Base-by-base conservation (phyloP, 2,797 vertebrate genomes). In the Lepus townsendii region DNA sequence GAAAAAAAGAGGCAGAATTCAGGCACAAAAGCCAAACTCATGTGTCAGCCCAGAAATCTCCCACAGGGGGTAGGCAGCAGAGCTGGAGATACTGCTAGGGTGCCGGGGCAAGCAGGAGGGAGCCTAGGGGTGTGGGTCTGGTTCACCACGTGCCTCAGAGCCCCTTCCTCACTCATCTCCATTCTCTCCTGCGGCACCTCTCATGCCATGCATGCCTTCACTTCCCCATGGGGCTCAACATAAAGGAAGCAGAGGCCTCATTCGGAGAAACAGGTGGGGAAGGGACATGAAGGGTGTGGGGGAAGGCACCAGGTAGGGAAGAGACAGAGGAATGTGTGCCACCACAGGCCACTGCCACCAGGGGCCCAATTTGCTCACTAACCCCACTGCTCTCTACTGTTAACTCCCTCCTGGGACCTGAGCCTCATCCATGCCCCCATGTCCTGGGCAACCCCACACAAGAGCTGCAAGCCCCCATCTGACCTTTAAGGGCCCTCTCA, bases 121-220 rank as follows among this genome's bases (percentile, higher is more conserved):
- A 11, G 24, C 26, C 57, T 27, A 42, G 52, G 50, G 50, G 30
- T 47, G 0, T 7, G 27, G 24, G 17, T 65, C 69, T 68, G 62
- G 10, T n/a, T 57, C 17, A 16, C 54, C 19, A 20, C 54, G 2
- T 32, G 47, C 82, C n/a, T 3, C 3, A 0, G 69, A 42, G 35
- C 35, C 60, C 24, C 62, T 42, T 19, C 42, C 26, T 20, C 4
- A 3, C 11, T 16, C 1, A 3, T 85, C n/a, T 54, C 8, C 38
- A 22, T 38, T 38, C n/a, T 75, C 3, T 1, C 17, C n/a, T 32
- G 12, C 11, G 30, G 57, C 47, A 24, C 17, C 62, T 5, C 0
- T 0, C 35, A 20, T 26, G 13, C 22, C 9, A 7, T 3, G 1
- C 30, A n/a, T 1, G 11, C 8, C 0, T 0, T 14, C 8, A 66